Conservation (phyloP, 2,888 invertebrate genomes). For the Chorisops tibialis region DNA sequence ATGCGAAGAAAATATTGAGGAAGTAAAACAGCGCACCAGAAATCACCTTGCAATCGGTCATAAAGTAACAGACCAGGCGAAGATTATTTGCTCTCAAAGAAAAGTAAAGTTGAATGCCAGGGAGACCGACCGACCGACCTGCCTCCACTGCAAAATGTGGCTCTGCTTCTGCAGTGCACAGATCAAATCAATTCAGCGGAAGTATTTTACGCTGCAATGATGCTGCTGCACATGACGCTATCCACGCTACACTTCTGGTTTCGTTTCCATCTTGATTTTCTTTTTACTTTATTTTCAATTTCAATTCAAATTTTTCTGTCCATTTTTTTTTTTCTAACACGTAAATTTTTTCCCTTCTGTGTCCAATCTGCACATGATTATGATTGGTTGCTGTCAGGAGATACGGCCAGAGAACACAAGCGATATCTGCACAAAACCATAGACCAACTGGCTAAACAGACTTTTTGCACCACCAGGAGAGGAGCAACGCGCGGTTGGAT, state of each 20-base stretch:
- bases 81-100: neutral
- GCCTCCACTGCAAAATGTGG: neutral
- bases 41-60: constrained; percentile 13
- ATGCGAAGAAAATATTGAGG: neutral
- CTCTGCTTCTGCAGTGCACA: neutral
- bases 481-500: too few species aligned
- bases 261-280: constrained; percentile 2
- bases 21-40: neutral
- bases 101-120: constrained; percentile 18
- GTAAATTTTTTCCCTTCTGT: too few species aligned
- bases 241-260: constrained; percentile 11
- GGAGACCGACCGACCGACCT: neutral
- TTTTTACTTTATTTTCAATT: neutral
- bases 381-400: too few species aligned
- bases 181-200: constrained; percentile 7
- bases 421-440: too few species aligned
- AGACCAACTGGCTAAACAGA: too few species aligned
- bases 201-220: neutral
- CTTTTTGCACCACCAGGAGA: too few species aligned
- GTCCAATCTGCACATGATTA: too few species aligned
- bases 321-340: too few species aligned
- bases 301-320: too few species aligned
- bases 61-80: neutral
- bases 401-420: too few species aligned
- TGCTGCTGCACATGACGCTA: neutral